Evolutionary conservation across 2,888 invertebrate genomes (phyloP).

Genomic region (Lasioglossum vierecki): DNA sequence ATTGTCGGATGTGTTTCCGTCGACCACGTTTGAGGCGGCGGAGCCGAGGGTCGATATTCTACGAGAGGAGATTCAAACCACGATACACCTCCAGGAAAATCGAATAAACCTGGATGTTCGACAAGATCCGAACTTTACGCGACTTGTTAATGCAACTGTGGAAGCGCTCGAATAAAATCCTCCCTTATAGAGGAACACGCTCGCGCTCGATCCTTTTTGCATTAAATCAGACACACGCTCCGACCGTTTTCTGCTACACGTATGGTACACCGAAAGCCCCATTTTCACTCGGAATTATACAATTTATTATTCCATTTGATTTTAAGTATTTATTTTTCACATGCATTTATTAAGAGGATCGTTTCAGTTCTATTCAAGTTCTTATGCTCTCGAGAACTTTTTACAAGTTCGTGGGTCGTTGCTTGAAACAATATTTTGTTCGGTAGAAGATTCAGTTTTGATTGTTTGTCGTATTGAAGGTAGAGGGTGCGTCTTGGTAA

Average conservation of each 20-base stretch:
- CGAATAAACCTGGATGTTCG: constrained; percentile 13
- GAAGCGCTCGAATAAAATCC: neutral
- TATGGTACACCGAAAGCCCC: neutral
- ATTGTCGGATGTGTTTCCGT: constrained; percentile 4
- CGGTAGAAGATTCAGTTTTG: neutral
- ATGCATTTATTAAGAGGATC: neutral
- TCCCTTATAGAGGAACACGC: neutral
- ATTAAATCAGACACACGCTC: neutral
- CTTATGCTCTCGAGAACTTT: neutral
- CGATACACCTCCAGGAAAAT: constrained; percentile 9
- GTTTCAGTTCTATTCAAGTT: too few relatives aligned
- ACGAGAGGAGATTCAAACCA: neutral
- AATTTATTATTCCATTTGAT: neutral
- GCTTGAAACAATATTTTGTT: neutral
- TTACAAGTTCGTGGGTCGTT: neutral
- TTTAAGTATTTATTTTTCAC: too few relatives aligned
- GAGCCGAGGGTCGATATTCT: neutral
- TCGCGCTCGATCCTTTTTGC: neutral
- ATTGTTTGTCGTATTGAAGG: neutral
- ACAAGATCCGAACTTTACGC: constrained; percentile 3
- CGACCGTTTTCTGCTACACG: neutral
- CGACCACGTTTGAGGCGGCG: constrained; percentile 26
- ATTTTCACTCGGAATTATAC: neutral
- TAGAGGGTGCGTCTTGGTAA: neutral
- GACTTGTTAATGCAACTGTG: neutral